Percentiles rank a stretch among this genome's conserved stretches.
These are phyloP conservation scores for Gracilinanus agilis DNA, from an alignment of 2,113 vertebrate genomes.

Conservation along the genomic window DNA sequence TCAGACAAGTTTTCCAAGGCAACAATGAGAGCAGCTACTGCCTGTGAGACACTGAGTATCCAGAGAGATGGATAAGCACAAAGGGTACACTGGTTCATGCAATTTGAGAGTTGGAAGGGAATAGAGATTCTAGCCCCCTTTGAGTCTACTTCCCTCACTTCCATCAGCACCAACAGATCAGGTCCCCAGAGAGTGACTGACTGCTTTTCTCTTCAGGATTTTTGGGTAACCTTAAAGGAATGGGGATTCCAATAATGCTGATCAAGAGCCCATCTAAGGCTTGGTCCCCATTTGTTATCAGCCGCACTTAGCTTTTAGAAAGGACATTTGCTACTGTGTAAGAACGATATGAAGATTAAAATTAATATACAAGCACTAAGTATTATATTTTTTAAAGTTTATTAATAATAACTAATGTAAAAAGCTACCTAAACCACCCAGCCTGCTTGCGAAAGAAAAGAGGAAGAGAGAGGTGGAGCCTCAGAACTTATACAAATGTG, in stretches of 20 bases:
- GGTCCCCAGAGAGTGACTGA: not conserved
- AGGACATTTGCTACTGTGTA: too few species aligned
- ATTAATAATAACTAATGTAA: too few species aligned
- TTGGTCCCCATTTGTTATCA: not conserved
- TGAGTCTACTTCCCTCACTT: not conserved
- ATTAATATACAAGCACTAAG: too few species aligned
- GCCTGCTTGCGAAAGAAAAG: too few species aligned
- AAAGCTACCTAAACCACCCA: too few species aligned
- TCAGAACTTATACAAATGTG: too few species aligned
- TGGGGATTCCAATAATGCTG: not conserved
- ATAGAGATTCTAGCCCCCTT: not conserved
- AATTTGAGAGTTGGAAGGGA: not conserved
- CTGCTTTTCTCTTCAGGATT: not conserved
- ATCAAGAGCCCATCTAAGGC: not conserved
- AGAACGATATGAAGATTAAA: too few species aligned
- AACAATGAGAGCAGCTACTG: constrained; percentile 24
- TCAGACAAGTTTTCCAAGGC: constrained; percentile 25
- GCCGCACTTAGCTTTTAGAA: too few species aligned
- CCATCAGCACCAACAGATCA: not conserved
- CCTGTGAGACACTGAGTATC: not conserved
- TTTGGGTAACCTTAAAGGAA: not conserved
- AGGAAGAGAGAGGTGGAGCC: too few species aligned
- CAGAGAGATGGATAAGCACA: not conserved
- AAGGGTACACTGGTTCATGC: not conserved
- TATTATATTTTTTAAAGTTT: too few species aligned